Conservation (phyloP, 2,113 vertebrate species). For the Hiodon alosoides region DNA sequence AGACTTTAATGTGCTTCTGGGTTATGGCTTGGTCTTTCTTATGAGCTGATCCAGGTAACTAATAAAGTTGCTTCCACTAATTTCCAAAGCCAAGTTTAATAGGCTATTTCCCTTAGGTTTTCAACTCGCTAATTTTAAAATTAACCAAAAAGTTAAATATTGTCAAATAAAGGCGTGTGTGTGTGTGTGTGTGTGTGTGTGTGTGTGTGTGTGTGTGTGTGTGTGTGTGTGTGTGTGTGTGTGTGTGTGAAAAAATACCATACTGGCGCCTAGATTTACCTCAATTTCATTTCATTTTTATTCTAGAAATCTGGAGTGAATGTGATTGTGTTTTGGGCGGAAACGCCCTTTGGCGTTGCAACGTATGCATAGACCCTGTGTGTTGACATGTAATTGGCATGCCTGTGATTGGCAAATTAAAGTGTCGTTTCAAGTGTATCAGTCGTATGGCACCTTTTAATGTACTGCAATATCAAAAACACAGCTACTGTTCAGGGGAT, state of each 20-base stretch:
- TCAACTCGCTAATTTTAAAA: neutral
- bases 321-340: conserved; percentile 2
- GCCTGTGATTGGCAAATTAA: neutral
- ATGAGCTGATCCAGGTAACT: neutral
- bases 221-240: conserved; percentile 24
- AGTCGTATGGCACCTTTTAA: neutral
- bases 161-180: conserved; percentile 41
- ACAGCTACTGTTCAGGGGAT: neutral
- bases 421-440: neutral
- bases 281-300: conserved; percentile 21
- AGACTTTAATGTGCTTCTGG: no score
- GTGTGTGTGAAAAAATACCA: neutral
- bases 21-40: no score
- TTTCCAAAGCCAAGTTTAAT: conserved; percentile 1
- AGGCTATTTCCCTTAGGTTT: neutral
- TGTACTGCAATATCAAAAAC: neutral
- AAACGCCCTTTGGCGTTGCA: neutral
- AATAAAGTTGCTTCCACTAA: neutral
- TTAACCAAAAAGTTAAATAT: conserved; percentile 27
- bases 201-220: conserved; percentile 22
- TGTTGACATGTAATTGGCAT: neutral
- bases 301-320: neutral
- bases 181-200: conserved; percentile 20
- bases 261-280: conserved; percentile 40
- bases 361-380: neutral